Evolutionary conservation across 2,113 vertebrate species (phyloP).

Genomic region (Barnardius zonarius): DNA sequence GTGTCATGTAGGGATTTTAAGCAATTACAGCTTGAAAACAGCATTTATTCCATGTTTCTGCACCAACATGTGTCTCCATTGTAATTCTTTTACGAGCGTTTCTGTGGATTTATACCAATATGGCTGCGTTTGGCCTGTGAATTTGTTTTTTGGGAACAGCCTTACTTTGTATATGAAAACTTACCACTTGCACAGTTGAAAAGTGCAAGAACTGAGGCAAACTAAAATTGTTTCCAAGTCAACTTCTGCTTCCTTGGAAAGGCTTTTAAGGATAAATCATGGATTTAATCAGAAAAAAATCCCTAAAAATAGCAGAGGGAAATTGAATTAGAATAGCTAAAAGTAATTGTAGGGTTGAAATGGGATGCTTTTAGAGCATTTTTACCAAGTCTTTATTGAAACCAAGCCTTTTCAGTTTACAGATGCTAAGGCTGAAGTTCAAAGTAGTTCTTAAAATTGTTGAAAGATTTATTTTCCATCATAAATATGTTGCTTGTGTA

Average conservation of each 20-base stretch:
- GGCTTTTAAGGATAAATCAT: neutral
- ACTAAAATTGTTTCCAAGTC: neutral
- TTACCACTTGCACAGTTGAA: neutral
- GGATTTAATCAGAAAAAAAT: neutral
- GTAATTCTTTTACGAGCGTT: neutral
- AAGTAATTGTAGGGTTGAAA: neutral
- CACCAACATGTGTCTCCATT: neutral
- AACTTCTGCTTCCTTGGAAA: neutral
- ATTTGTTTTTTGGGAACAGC: neutral
- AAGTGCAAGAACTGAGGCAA: neutral
- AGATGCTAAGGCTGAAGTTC: neutral
- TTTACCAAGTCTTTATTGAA: neutral
- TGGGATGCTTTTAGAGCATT: neutral
- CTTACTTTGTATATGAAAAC: neutral
- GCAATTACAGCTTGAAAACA: neutral
- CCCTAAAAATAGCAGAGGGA: neutral
- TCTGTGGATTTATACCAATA: neutral
- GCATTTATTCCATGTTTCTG: neutral
- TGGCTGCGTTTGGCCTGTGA: neutral
- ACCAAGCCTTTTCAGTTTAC: neutral
- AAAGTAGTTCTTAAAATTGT: neutral
- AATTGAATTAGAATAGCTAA: neutral
- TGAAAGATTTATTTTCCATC: neutral
- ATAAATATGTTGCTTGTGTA: neutral
- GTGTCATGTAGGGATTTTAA: neutral